A percentile compares a stretch with the other conserved stretches of the same genome.
Conservation (phyloP, 2,113 vertebrate species). For the Chunga burmeisteri region DNA sequence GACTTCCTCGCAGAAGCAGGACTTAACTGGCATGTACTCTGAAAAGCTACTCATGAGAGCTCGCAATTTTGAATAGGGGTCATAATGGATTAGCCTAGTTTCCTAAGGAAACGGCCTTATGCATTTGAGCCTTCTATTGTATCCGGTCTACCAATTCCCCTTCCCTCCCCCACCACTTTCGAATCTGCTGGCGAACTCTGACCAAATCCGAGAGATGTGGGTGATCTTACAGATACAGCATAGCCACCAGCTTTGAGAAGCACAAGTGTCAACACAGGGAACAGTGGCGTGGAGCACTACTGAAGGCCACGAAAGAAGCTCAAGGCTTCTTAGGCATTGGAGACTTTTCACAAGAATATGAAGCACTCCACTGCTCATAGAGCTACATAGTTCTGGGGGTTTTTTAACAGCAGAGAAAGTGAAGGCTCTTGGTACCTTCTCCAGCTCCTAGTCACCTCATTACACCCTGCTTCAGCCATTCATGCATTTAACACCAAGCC, state of each 20-base stretch:
- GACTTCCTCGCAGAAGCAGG: neutral
- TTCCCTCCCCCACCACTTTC: neutral
- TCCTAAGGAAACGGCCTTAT: neutral
- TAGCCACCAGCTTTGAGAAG: neutral
- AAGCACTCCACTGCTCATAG: neutral
- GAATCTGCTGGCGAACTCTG: neutral
- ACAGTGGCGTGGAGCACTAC: neutral
- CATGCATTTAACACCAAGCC: neutral
- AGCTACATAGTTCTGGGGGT: neutral
- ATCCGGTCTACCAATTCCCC: neutral
- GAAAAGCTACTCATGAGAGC: neutral
- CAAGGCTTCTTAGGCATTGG: neutral
- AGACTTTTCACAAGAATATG: neutral
- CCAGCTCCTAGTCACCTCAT: neutral
- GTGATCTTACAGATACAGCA: neutral
- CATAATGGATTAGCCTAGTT: neutral
- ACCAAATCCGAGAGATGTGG: neutral
- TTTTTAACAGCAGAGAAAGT: neutral
- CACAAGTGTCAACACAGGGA: rapidly evolving
- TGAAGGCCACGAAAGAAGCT: neutral
- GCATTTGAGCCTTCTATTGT: neutral
- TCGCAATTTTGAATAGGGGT: neutral
- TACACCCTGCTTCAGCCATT: neutral
- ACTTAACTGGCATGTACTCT: neutral
- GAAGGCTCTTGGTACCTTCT: neutral